phyloP scores from a whole-genome alignment of 2,797 vertebrate genomes.

The Threskiornis aethiopicus region DNA sequence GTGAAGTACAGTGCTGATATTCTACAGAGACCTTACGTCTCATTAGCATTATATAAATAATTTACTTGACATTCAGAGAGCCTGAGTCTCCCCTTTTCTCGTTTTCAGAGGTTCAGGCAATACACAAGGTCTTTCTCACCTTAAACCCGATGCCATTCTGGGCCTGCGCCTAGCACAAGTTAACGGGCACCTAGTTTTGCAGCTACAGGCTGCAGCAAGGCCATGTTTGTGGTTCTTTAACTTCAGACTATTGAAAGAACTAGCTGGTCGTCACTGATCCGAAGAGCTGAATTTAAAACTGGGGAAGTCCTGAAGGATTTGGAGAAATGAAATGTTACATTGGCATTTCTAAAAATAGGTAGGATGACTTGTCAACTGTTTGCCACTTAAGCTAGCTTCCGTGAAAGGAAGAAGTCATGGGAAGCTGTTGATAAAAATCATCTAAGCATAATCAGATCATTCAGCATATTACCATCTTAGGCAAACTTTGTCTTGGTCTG shows the following conservation, averaged over 20 bases:
- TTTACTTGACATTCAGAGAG: neutral
- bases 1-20: neutral
- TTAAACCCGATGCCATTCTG: neutral
- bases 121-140: neutral
- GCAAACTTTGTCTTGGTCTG: neutral
- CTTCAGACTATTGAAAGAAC: neutral
- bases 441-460: neutral
- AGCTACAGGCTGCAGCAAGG: neutral
- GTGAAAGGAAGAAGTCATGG: neutral
- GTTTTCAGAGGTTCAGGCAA: neutral
- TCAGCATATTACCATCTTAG: neutral
- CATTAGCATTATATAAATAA: neutral
- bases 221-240: neutral
- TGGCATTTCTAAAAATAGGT: neutral
- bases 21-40: rapidly evolving
- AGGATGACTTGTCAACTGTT: neutral
- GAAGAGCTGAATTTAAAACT: neutral
- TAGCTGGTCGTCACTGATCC: neutral
- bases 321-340: neutral
- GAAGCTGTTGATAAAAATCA: neutral
- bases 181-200: neutral
- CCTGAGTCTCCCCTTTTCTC: neutral
- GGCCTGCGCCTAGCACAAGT: rapidly evolving
- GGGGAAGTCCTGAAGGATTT: neutral
- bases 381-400: neutral